Evolutionary conservation across 1,140 invertebrate species (phyloP).

Genomic region (Nylanderia fulva): DNA sequence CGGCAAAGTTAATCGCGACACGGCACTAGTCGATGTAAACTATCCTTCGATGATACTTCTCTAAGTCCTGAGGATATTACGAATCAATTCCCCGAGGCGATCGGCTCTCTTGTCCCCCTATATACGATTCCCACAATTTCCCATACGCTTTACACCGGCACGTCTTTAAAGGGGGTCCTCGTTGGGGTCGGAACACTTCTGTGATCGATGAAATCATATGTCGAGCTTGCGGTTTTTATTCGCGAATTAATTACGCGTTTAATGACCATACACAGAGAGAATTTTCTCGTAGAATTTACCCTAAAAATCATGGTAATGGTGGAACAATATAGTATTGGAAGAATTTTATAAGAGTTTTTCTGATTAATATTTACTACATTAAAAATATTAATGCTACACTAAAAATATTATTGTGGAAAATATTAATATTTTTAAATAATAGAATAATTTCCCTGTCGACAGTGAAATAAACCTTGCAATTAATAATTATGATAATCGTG

Average conservation of each 20-base stretch:
- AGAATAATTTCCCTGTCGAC: too few species aligned
- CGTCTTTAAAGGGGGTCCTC: background rate
- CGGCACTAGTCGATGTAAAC: conserved; percentile 81
- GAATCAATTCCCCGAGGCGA: conserved; percentile 81
- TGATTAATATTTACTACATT: too few species aligned
- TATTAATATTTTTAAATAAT: too few species aligned
- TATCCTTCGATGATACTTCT: conserved; percentile 81
- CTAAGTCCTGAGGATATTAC: conserved; percentile 74
- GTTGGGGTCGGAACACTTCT: background rate
- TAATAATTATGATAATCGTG: too few species aligned
- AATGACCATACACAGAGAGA: too few species aligned
- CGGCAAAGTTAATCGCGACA: conserved; percentile 81
- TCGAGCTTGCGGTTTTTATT: conserved; percentile 19
- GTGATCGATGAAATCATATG: conserved; percentile 40
- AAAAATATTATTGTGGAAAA: too few species aligned
- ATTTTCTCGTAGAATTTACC: too few species aligned
- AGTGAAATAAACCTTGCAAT: too few species aligned
- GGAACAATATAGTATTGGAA: too few species aligned
- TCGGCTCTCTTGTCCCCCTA: conserved; percentile 66
- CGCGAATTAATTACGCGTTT: conserved; percentile 24
- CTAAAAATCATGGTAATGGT: too few species aligned
- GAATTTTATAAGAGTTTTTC: too few species aligned
- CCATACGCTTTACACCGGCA: conserved; percentile 58
- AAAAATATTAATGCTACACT: too few species aligned
- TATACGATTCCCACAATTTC: conserved; percentile 72